Evolutionary conservation across 2,113 vertebrate genomes (phyloP).

Genomic region (Falcunculus frontatus): DNA sequence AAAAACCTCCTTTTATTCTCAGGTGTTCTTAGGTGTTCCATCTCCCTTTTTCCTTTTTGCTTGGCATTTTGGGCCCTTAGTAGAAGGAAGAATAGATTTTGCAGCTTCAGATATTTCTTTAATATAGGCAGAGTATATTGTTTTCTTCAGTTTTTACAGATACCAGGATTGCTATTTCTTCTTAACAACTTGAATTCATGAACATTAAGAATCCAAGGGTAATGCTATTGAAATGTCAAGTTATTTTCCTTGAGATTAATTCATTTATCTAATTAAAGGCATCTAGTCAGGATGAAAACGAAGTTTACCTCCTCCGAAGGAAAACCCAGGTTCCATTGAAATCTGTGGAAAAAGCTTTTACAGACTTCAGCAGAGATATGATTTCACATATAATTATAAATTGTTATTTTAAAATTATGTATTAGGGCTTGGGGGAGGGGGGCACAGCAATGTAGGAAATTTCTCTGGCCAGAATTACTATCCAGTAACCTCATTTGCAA

Average conservation of each 20-base stretch:
- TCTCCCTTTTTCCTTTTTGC: not conserved
- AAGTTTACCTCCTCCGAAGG: not conserved
- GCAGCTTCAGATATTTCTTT: not conserved
- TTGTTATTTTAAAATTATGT: not conserved
- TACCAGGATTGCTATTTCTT: not conserved
- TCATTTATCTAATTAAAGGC: not conserved
- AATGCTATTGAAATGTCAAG: not conserved
- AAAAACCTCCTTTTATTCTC: not conserved
- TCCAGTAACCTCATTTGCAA: not conserved
- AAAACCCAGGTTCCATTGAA: not conserved
- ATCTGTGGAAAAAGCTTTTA: not conserved
- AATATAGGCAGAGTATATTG: not conserved
- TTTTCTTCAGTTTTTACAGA: not conserved
- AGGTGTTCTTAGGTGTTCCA: not conserved
- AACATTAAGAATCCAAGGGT: not conserved
- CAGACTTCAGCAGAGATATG: not conserved
- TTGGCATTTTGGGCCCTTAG: not conserved
- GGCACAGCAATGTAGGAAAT: not conserved
- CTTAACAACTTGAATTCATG: not conserved
- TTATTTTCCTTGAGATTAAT: not conserved
- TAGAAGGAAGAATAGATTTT: not conserved
- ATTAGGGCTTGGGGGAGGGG: rapidly evolving
- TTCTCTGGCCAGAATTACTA: not conserved
- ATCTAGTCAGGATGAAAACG: not conserved
- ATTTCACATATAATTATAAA: not conserved